These are phyloP conservation scores for Apomyelois bistriatella DNA, from an alignment of 2,888 invertebrate species.

Conservation along the genomic window DNA sequence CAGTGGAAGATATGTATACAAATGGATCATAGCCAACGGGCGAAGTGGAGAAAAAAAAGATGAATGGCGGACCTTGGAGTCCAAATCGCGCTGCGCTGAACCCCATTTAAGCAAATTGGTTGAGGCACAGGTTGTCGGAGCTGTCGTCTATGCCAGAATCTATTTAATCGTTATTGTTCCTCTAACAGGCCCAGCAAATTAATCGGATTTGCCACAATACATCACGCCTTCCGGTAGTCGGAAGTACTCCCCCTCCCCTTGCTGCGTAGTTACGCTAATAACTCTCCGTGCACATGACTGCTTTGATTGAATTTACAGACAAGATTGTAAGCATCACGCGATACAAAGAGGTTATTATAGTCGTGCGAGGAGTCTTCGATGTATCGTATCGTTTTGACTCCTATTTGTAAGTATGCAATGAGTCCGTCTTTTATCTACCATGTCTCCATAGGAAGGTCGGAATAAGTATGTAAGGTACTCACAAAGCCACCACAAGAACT, in stretches of 20 bases:
- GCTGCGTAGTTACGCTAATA: conserved; percentile 29
- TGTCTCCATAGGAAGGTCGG: too few species aligned
- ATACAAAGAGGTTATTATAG: neutral
- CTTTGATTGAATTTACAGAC: conserved; percentile 6
- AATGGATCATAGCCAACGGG: too few species aligned
- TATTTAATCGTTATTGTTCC: conserved; percentile 61
- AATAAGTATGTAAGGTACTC: too few species aligned
- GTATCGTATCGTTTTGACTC: too few species aligned
- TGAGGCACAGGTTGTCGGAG: neutral
- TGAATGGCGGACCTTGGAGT: too few species aligned
- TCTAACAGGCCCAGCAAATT: conserved; percentile 41
- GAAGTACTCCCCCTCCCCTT: conserved; percentile 37
- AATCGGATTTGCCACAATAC: conserved; percentile 13
- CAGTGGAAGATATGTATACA: too few species aligned
- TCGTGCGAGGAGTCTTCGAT: neutral
- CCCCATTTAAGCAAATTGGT: too few species aligned
- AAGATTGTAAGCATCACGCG: conserved; percentile 25
- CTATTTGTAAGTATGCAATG: too few species aligned
- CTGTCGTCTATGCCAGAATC: conserved; percentile 44
- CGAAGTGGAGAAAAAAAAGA: too few species aligned
- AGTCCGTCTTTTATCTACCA: too few species aligned
- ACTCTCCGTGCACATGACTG: conserved; percentile 22
- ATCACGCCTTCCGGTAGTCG: conserved; percentile 35
- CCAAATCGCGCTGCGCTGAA: too few species aligned
- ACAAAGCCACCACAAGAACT: too few species aligned